Evolutionary conservation across 2,888 invertebrate species (phyloP).

Genomic region (Seira musarum): DNA sequence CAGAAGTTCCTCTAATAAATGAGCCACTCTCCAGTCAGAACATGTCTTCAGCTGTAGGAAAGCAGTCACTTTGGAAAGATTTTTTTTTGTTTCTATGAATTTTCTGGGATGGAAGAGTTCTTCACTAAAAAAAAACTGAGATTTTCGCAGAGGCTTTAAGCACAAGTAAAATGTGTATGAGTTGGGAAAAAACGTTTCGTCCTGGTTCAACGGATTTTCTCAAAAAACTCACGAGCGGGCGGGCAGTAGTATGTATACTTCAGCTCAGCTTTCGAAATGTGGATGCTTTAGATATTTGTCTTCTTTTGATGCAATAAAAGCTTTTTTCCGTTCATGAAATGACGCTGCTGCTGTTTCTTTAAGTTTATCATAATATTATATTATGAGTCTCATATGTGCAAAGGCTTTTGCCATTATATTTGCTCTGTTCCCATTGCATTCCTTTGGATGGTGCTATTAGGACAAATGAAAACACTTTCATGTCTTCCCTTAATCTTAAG

Average conservation of each 20-base stretch:
- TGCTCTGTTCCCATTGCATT: not conserved
- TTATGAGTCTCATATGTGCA: not conserved
- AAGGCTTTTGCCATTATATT: not conserved
- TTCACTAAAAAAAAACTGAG: too few relatives aligned
- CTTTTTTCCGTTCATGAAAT: not conserved
- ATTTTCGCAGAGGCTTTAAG: not conserved
- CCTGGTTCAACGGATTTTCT: not conserved
- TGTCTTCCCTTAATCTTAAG: not conserved
- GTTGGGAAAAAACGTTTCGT: slow-evolving; percentile 7
- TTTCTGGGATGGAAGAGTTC: too few relatives aligned
- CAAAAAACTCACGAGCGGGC: not conserved
- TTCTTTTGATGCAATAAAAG: slow-evolving; percentile 2
- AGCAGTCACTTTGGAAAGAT: not conserved
- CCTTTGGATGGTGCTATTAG: not conserved
- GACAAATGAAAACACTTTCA: slow-evolving; percentile 1
- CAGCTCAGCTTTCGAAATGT: not conserved
- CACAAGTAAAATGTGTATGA: not conserved
- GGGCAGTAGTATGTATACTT: not conserved
- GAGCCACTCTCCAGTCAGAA: not conserved
- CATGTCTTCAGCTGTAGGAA: not conserved
- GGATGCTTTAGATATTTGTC: not conserved
- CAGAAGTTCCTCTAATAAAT: not conserved
- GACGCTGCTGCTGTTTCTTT: not conserved
- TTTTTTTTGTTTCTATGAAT: not conserved
- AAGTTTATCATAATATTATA: slow-evolving; percentile 10